phyloP scores from a whole-genome alignment of 2,888 invertebrate species.

The Megastigmus dorsalis region DNA sequence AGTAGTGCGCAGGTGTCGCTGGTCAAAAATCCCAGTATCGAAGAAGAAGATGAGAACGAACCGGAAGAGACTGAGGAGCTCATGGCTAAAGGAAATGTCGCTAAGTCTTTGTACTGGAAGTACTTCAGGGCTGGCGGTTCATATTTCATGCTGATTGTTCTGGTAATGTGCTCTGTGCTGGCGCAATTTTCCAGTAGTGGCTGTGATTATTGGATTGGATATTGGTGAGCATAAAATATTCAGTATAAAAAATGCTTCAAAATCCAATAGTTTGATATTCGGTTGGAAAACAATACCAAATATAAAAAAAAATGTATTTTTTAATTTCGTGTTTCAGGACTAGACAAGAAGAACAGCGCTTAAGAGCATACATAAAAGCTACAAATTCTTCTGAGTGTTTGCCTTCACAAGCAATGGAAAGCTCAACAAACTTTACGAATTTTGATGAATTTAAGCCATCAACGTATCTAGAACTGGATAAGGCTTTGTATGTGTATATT shows the following conservation, averaged over 20 bases:
- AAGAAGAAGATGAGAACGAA: constrained; percentile 73
- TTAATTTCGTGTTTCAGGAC: constrained; percentile 68
- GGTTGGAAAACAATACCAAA: too few relatives aligned
- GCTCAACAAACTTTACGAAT: not conserved
- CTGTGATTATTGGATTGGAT: constrained; percentile 85
- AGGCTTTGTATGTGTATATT: constrained; percentile 76
- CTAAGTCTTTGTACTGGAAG: constrained; percentile 79
- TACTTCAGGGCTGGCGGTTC: constrained; percentile 84
- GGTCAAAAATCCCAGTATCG: constrained; percentile 32
- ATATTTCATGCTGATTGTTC: constrained; percentile 76
- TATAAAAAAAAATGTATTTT: not conserved
- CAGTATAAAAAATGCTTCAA: not conserved
- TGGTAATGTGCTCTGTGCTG: constrained; percentile 78
- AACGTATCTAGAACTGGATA: not conserved
- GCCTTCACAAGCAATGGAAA: not conserved
- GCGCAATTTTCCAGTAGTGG: constrained; percentile 84
- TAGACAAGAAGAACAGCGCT: constrained; percentile 71
- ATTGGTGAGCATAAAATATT: constrained; percentile 78
- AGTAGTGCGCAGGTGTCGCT: constrained; percentile 22
- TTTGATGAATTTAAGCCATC: not conserved
- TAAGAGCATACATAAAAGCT: not conserved
- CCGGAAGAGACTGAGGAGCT: constrained; percentile 80
- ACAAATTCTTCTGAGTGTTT: constrained; percentile 19
- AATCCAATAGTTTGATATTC: too few relatives aligned
- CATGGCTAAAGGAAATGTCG: constrained; percentile 80